Evolutionary conservation across 1,140 invertebrate species (phyloP).

Genomic region (Lepidotrigona ventralis): DNA sequence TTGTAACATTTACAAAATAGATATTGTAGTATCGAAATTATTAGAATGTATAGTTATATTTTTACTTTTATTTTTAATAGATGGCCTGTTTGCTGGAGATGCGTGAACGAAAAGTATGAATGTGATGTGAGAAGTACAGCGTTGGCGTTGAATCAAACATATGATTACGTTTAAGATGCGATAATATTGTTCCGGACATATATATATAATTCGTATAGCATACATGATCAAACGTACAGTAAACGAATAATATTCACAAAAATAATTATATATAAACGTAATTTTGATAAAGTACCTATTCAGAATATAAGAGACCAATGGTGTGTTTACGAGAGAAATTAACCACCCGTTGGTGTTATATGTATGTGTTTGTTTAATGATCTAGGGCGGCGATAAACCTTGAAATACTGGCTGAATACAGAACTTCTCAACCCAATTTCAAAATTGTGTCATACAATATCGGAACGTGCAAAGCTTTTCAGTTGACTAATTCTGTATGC

Average conservation of each 20-base stretch:
- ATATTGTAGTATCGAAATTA: too few species aligned
- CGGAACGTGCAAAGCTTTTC: neutral
- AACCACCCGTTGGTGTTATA: neutral
- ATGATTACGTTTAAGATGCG: neutral
- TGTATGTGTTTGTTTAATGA: constrained; percentile 10
- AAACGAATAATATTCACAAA: too few species aligned
- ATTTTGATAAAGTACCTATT: neutral
- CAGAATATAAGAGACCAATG: neutral
- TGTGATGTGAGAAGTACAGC: too few species aligned
- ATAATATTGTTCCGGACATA: too few species aligned
- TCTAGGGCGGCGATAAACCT: constrained; percentile 19
- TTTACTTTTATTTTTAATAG: too few species aligned
- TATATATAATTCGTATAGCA: too few species aligned
- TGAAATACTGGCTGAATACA: constrained; percentile 2
- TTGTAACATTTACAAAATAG: too few species aligned
- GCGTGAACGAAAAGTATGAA: too few species aligned
- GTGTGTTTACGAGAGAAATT: constrained; percentile 5
- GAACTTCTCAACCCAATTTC: constrained; percentile 24
- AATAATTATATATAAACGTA: neutral
- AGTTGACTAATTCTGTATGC: constrained; percentile 1
- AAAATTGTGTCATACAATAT: constrained; percentile 22
- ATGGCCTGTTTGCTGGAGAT: too few species aligned
- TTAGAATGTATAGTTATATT: too few species aligned
- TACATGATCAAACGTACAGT: too few species aligned
- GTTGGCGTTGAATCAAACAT: too few species aligned